Evolutionary conservation across 2,797 vertebrate species (phyloP), one percentile per base, ranked within the genome.

Genomic region (Cetoscarus ocellatus): DNA sequence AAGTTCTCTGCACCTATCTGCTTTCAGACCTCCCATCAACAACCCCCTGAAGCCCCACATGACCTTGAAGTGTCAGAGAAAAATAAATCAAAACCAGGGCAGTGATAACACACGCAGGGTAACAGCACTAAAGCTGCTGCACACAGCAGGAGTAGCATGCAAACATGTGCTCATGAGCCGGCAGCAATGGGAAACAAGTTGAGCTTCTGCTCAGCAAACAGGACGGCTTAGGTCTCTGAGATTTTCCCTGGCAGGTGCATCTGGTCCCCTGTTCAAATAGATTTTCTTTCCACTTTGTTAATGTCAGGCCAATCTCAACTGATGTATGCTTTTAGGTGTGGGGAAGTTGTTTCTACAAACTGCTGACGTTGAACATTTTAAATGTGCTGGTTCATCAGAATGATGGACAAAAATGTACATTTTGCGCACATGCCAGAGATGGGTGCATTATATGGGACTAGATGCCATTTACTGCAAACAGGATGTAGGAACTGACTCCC

Each of bases 41-140:
- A 19, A 36, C 61, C 60, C 56, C 54, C 55, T 45, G 10, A 45
- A 10, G 49, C 43, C 19, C 14, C 51, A 36, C 13, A 14, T 70
- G 69, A 80, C 77, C 73, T 80, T 80, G 14, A 69, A 73, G 18
- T 52, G 43, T 70, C 77, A 61, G n/a, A 34, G 27, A 15, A 42
- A 48, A 57, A 57, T 67, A 59, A 67, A 75, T 81, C 52, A 47
- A 51, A 65, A 39, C 50, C 47, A n/a, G 47, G 3, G n/a, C 27
- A 54, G 15, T 0, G 38, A 47, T 19, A 52, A 51, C 48, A 34
- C 55, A 39, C 10, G 35, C 3, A 49, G 27, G 57, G 51, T 61
- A 52, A 39, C 49, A 50, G 60, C 53, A 34, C 44, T 60, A 35
- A 65, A 57, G 19, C 50, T 1, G 8, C 7, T 48, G 62, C 56